These are phyloP conservation scores for Oscheius myriophilus DNA, from an alignment of 2,888 invertebrate genomes.

Conservation along the genomic window DNA sequence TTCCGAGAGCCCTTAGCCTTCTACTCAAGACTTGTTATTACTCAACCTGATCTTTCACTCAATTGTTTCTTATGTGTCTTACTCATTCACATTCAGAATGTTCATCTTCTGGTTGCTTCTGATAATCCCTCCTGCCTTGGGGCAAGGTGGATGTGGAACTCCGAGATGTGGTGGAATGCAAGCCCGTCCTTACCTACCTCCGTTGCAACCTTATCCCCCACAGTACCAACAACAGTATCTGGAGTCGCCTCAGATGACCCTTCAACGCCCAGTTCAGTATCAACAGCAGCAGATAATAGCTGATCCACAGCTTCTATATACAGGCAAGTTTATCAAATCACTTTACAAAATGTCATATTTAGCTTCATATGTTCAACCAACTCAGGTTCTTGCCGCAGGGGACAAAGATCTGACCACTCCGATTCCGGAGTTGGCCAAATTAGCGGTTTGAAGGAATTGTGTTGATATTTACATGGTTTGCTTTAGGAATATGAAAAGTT, in stretches of 20 bases:
- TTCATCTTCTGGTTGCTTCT: conserved; percentile 6
- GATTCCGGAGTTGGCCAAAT: conserved; percentile 6
- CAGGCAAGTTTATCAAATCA: background rate
- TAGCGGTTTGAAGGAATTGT: background rate
- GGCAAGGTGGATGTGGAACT: conserved; percentile 9
- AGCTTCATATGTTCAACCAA: conserved; percentile 16
- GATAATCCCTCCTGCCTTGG: background rate
- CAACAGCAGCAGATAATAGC: background rate
- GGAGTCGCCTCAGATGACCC: background rate
- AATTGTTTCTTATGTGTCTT: background rate
- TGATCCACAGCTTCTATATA: background rate
- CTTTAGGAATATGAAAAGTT: conserved; percentile 45
- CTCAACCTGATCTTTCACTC: conserved; percentile 18
- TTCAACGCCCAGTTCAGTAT: conserved; percentile 4
- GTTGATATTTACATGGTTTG: background rate
- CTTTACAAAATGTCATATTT: background rate
- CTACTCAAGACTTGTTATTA: conserved; percentile 8
- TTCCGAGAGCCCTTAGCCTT: background rate
- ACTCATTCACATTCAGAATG: background rate
- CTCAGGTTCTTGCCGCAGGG: background rate
- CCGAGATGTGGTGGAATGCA: conserved; percentile 14
- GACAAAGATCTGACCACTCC: conserved; percentile 26
- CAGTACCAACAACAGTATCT: conserved; percentile 6
- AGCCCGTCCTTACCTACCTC: conserved; percentile 2
- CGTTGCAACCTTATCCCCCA: conserved; percentile 7